Evolutionary conservation across 1,140 invertebrate genomes (phyloP).

Genomic region (Oryctes rhinoceros): DNA sequence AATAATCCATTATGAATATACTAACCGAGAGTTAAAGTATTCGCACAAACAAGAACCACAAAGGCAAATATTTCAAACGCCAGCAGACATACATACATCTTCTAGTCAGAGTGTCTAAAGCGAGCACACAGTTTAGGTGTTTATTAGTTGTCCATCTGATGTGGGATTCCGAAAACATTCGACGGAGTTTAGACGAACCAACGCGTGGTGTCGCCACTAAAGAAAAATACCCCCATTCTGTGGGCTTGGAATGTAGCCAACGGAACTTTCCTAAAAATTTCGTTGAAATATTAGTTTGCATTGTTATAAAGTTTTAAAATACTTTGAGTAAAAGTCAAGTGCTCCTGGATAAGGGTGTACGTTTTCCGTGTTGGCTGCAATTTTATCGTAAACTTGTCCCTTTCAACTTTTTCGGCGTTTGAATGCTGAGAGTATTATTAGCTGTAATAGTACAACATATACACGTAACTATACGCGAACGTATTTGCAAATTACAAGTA

Average conservation of each 20-base stretch:
- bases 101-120: slow-evolving; percentile 28
- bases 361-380: background rate
- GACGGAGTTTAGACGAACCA: slow-evolving; percentile 31
- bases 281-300: slow-evolving; percentile 33
- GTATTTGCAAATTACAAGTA: background rate
- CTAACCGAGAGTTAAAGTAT: slow-evolving; percentile 21
- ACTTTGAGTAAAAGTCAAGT: slow-evolving; percentile 32
- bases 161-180: slow-evolving; percentile 29
- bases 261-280: slow-evolving; percentile 34
- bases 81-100: slow-evolving; percentile 28
- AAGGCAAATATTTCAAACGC: slow-evolving; percentile 33
- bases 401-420: slow-evolving; percentile 14
- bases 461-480: background rate
- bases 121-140: slow-evolving; percentile 26
- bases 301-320: slow-evolving; percentile 38
- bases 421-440: slow-evolving; percentile 1
- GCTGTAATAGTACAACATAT: background rate
- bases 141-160: slow-evolving; percentile 34
- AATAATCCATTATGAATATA: slow-evolving; percentile 19
- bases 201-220: slow-evolving; percentile 36
- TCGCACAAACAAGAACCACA: slow-evolving; percentile 26
- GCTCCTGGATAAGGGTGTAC: background rate
- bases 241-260: slow-evolving; percentile 26
- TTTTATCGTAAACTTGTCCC: slow-evolving; percentile 16
- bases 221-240: slow-evolving; percentile 31